phyloP scores from a whole-genome alignment of 2,113 vertebrate genomes.

The Oplegnathus fasciatus region DNA sequence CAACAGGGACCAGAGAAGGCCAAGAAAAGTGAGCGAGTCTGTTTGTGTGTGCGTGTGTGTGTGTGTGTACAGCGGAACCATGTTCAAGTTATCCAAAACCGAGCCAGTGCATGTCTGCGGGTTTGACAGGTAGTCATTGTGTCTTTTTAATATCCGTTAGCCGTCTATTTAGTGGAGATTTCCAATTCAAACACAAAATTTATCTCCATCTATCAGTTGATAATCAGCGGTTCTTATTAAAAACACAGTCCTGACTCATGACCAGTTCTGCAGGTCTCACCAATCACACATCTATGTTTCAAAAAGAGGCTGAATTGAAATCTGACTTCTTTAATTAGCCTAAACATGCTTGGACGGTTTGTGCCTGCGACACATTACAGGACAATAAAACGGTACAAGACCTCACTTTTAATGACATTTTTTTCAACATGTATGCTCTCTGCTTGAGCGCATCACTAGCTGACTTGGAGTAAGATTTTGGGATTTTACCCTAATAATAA shows the following conservation, averaged over 20 bases:
- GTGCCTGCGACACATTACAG: conserved; percentile 4
- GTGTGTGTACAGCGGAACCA: conserved; percentile 13
- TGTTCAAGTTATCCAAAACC: conserved; percentile 54
- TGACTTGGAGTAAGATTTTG: background rate
- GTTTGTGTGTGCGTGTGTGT: conserved; percentile 36
- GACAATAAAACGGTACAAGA: background rate
- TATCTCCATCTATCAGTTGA: conserved; percentile 50
- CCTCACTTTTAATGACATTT: conserved; percentile 3
- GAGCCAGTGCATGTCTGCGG: conserved; percentile 19
- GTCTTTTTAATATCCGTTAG: conserved; percentile 72
- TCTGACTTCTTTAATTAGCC: conserved; percentile 20
- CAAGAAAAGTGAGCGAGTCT: conserved; percentile 70
- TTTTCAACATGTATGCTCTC: background rate
- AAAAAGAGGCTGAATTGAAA: conserved; percentile 24
- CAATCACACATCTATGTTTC: conserved; percentile 24
- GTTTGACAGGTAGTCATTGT: conserved; percentile 64
- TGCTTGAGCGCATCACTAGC: background rate
- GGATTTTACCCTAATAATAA: background rate
- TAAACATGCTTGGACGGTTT: conserved; percentile 46
- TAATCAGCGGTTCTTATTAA: conserved; percentile 52
- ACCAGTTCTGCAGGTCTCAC: conserved; percentile 29
- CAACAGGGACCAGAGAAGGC: conserved; percentile 79
- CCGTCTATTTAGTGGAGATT: conserved; percentile 37
- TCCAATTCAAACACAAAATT: conserved; percentile 44
- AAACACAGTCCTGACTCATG: conserved; percentile 32